Conservation (phyloP, 2,888 invertebrate species). For the Eudasyphora cyanicolor region DNA sequence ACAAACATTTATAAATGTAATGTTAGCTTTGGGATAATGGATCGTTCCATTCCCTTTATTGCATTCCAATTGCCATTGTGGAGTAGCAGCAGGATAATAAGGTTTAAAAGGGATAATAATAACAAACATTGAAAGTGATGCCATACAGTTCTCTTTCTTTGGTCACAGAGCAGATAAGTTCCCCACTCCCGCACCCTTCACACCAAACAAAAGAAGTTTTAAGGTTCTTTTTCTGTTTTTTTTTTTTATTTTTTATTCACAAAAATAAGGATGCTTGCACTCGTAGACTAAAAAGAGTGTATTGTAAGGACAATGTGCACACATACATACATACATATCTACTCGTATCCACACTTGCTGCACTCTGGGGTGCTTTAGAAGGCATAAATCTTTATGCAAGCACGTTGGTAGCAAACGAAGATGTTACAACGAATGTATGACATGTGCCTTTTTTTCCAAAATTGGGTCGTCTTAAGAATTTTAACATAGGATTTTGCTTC, state of each 20-base stretch:
- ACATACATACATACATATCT: too few relatives aligned
- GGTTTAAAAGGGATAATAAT: constrained; percentile 32
- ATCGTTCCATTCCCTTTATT: background rate
- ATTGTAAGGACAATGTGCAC: too few relatives aligned
- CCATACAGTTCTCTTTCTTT: constrained; percentile 25
- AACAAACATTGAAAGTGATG: constrained; percentile 30
- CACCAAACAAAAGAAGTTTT: constrained; percentile 7
- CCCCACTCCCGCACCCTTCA: too few relatives aligned
- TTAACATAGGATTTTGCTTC: background rate
- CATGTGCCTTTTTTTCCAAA: constrained; percentile 18
- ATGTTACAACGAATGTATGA: background rate
- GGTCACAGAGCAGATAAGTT: constrained; percentile 6
- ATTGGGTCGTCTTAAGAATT: constrained; percentile 35
- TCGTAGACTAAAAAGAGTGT: too few relatives aligned
- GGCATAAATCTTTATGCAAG: too few relatives aligned
- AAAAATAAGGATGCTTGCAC: background rate
- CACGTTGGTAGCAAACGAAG: background rate
- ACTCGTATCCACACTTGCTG: too few relatives aligned
- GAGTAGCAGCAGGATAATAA: constrained; percentile 21
- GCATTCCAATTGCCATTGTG: background rate
- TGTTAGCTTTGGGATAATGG: too few relatives aligned
- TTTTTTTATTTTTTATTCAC: too few relatives aligned
- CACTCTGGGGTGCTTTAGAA: too few relatives aligned
- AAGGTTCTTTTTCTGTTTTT: too few relatives aligned
- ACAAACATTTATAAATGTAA: too few relatives aligned